A percentile compares a stretch with the other conserved stretches of the same genome.
phyloP scores from a whole-genome alignment of 1,140 invertebrate species.

The Sycobia sp. region DNA sequence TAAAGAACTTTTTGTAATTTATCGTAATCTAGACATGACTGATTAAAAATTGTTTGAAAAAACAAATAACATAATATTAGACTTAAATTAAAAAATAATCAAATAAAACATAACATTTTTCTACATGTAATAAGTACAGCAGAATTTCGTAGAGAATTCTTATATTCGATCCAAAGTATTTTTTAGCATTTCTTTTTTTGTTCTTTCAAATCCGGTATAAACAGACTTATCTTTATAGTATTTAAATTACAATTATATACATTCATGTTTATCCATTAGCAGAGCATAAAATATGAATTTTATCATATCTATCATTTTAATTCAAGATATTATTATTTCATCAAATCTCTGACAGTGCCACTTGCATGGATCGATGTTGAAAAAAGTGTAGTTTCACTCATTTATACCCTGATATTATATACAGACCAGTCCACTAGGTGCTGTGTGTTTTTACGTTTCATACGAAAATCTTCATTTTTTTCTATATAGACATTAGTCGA shows the following conservation, averaged over 20 bases:
- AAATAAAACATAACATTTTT: slow-evolving; percentile 1
- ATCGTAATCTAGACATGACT: neutral
- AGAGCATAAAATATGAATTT: slow-evolving; percentile 19
- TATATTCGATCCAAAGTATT: slow-evolving; percentile 16
- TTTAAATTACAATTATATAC: slow-evolving; percentile 61
- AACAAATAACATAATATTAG: neutral
- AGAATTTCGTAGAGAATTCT: slow-evolving; percentile 22
- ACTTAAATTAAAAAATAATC: slow-evolving; percentile 8
- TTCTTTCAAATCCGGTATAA: slow-evolving; percentile 40
- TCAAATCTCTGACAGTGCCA: slow-evolving; percentile 14
- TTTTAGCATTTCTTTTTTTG: slow-evolving; percentile 9
- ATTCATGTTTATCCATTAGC: slow-evolving; percentile 35
- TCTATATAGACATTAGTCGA: slow-evolving; percentile 22
- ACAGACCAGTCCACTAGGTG: slow-evolving; percentile 23
- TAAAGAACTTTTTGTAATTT: neutral
- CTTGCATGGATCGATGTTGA: slow-evolving; percentile 23
- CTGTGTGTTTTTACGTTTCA: neutral
- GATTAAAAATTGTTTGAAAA: neutral
- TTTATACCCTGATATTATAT: slow-evolving; percentile 30
- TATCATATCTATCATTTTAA: neutral
- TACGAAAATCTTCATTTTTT: slow-evolving; percentile 1
- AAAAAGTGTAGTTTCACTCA: slow-evolving; percentile 16
- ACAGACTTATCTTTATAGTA: slow-evolving; percentile 59
- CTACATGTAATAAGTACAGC: slow-evolving; percentile 28
- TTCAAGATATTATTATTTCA: slow-evolving; percentile 1